Percentiles rank a stretch among this genome's conserved stretches.
phyloP scores from a whole-genome alignment of 92 coral and sea anemone species.

The Virgularia gustaviana region DNA sequence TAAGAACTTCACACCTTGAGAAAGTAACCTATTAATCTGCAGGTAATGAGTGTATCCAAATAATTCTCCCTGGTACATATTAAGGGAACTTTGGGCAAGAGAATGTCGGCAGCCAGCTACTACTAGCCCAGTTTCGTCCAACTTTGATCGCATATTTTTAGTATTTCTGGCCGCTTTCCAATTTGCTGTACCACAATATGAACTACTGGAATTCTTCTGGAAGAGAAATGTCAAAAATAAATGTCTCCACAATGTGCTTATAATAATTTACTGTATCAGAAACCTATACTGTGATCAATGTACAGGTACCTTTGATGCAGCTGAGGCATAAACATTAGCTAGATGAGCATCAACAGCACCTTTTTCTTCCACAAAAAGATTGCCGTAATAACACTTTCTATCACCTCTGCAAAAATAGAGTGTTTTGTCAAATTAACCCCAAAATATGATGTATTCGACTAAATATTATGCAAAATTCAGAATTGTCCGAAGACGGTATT shows the following conservation, averaged over 20 bases:
- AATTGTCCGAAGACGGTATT: no score
- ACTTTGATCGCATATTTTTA: constrained; percentile 3
- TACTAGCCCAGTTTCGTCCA: constrained; percentile 12
- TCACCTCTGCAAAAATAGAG: constrained; percentile 27
- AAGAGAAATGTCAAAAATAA: constrained; percentile 16
- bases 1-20: constrained; percentile 8
- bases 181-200: constrained; percentile 20
- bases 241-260: not conserved
- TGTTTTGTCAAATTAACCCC: constrained; percentile 1
- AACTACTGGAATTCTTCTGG: not conserved
- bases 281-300: not conserved
- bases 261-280: not conserved
- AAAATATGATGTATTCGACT: not conserved
- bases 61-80: constrained; percentile 21
- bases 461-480: not conserved
- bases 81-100: constrained; percentile 12
- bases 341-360: constrained; percentile 15
- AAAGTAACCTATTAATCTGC: constrained; percentile 11
- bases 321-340: not conserved
- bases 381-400: constrained; percentile 16
- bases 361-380: constrained; percentile 15
- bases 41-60: constrained; percentile 24
- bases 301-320: not conserved
- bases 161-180: constrained; percentile 24
- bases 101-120: constrained; percentile 24